Percentiles rank a stretch among this genome's conserved stretches.
phyloP scores from a whole-genome alignment of 2,888 invertebrate species.

The Drosophila kuntzei region DNA sequence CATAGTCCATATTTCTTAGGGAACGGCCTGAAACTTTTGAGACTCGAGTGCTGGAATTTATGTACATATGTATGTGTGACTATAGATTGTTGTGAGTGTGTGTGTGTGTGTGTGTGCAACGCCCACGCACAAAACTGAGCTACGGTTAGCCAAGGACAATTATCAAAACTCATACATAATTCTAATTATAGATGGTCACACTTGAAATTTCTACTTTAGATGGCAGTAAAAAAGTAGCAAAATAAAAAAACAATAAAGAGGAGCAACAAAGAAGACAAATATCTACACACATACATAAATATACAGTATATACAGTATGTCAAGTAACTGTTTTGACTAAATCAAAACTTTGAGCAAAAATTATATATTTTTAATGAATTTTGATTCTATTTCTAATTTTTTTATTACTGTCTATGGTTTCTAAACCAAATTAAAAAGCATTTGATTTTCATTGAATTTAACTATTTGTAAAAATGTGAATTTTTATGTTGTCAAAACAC shows the following conservation, averaged over 20 bases:
- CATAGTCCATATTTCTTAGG: slow-evolving; percentile 29
- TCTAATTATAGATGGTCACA: slow-evolving; percentile 54
- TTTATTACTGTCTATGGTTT: no score
- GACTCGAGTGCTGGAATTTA: slow-evolving; percentile 2
- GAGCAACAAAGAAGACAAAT: slow-evolving; percentile 25
- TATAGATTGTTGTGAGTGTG: neutral
- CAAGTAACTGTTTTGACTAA: no score
- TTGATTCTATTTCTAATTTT: no score
- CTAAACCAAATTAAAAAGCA: no score
- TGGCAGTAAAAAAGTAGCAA: slow-evolving; percentile 23
- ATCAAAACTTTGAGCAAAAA: no score
- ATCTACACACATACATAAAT: neutral
- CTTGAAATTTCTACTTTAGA: slow-evolving; percentile 50
- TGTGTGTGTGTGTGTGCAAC: slow-evolving; percentile 30
- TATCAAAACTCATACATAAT: slow-evolving; percentile 29
- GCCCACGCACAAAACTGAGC: slow-evolving; percentile 44
- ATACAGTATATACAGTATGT: slow-evolving; percentile 17
- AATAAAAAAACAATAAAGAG: slow-evolving; percentile 5
- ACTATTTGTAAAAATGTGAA: no score
- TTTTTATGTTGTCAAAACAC: no score
- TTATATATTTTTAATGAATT: no score
- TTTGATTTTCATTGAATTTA: no score
- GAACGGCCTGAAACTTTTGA: neutral
- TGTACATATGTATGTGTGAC: no score
- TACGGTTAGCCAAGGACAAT: slow-evolving; percentile 38